Conservation (phyloP, 1,140 invertebrate genomes). For the Asbolus verrucosus region DNA sequence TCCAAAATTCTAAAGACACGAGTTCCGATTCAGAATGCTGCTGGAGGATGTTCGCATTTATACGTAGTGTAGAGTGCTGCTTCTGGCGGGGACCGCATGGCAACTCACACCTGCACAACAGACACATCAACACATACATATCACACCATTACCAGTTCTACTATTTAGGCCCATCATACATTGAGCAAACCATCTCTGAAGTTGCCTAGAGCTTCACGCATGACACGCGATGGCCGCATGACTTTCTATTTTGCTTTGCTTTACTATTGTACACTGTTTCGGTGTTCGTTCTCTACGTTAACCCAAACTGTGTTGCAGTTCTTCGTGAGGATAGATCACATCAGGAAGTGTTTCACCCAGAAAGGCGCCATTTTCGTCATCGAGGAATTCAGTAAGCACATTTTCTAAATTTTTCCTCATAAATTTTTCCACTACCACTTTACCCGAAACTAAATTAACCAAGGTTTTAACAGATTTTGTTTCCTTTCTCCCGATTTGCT, state of each 20-base stretch:
- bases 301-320: conserved; percentile 82
- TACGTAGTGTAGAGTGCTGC: conserved; percentile 57
- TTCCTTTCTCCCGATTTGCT: too few species aligned
- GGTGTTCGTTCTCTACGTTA: conserved; percentile 38
- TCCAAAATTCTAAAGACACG: conserved; percentile 40
- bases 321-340: conserved; percentile 98
- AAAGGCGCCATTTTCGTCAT: conserved; percentile 99
- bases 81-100: conserved; percentile 61
- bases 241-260: conserved; percentile 48
- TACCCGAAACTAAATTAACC: too few species aligned
- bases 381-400: conserved; percentile 98
- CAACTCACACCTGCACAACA: conserved; percentile 58
- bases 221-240: conserved; percentile 53
- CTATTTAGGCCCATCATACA: conserved; percentile 61
- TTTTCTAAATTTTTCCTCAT: too few species aligned
- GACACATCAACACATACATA: conserved; percentile 55
- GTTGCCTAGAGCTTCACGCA: conserved; percentile 66
- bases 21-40: conserved; percentile 42
- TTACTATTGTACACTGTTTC: conserved; percentile 28
- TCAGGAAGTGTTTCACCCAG: conserved; percentile 99
- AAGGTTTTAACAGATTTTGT: too few species aligned
- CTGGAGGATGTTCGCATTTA: conserved; percentile 52
- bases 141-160: conserved; percentile 47
- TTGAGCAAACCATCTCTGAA: conserved; percentile 67
- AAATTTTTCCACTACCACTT: too few species aligned